phyloP scores from a whole-genome alignment of 2,797 vertebrate species.

The Lepilemur ruficaudatus region DNA sequence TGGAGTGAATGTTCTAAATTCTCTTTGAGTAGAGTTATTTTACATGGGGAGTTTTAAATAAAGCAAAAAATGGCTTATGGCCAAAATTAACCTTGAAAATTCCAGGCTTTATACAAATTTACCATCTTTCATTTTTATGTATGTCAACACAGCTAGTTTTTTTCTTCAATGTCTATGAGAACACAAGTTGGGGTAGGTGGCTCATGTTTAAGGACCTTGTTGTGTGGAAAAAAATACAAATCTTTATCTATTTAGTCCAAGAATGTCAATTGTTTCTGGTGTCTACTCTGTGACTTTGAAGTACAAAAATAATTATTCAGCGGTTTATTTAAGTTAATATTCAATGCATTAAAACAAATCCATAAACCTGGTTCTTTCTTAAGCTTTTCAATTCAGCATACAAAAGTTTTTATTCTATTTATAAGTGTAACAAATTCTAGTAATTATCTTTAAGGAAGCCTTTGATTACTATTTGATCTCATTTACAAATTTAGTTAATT shows the following conservation, averaged over 20 bases:
- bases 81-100: slow-evolving; percentile 40
- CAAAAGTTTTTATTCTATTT: slow-evolving; percentile 56
- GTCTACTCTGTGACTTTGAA: neutral
- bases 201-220: neutral
- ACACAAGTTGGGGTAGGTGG: neutral
- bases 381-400: slow-evolving; percentile 40
- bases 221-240: slow-evolving; percentile 26
- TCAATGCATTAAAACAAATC: slow-evolving; percentile 22
- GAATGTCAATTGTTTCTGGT: neutral
- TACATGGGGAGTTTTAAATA: neutral
- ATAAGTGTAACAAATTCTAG: slow-evolving; percentile 58
- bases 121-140: neutral
- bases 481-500: slow-evolving; percentile 65
- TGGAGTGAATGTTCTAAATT: slow-evolving; percentile 28
- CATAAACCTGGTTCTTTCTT: neutral
- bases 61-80: neutral
- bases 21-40: neutral
- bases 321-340: slow-evolving; percentile 41
- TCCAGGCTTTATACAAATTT: neutral
- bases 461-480: slow-evolving; percentile 64
- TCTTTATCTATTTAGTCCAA: neutral
- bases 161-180: neutral
- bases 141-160: neutral
- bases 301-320: neutral
- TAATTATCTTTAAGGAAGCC: slow-evolving; percentile 63